phyloP scores from a whole-genome alignment of 2,113 vertebrate genomes.

The Leptobrachium ailaonicum region DNA sequence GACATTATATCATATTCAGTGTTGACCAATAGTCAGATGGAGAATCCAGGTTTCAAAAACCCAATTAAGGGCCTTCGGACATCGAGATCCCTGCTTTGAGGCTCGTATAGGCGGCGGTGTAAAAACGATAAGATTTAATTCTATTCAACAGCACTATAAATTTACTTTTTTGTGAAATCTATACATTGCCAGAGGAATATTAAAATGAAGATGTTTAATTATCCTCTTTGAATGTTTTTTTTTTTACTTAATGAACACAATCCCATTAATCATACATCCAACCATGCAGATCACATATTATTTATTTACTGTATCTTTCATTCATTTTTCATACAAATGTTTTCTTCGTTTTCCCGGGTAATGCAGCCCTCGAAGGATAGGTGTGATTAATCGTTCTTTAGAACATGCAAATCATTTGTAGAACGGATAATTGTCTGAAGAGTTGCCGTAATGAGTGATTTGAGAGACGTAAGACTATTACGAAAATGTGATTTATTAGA shows the following conservation, averaged over 20 bases:
- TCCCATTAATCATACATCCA: not conserved
- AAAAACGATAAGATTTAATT: too few species aligned
- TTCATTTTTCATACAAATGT: not conserved
- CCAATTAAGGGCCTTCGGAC: too few species aligned
- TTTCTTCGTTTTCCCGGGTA: not conserved
- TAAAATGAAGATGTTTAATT: not conserved
- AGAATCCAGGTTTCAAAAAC: too few species aligned
- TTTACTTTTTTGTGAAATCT: not conserved
- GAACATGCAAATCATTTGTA: slow-evolving; percentile 4
- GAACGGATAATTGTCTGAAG: not conserved
- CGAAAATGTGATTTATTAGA: not conserved
- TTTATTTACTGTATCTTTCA: slow-evolving; percentile 1
- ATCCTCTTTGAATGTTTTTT: not conserved
- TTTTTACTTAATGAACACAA: not conserved
- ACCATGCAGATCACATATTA: not conserved
- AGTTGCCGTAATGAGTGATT: not conserved
- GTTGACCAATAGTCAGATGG: too few species aligned
- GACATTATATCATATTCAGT: too few species aligned
- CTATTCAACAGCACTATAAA: too few species aligned
- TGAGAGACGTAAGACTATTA: not conserved
- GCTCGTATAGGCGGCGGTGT: too few species aligned
- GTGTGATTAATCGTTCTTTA: slow-evolving; percentile 2
- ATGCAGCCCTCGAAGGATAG: not conserved
- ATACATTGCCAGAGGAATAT: not conserved
- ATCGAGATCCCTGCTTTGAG: too few species aligned